Base-by-base conservation (phyloP, 2,888 invertebrate genomes). In the Aphidius colemani region DNA sequence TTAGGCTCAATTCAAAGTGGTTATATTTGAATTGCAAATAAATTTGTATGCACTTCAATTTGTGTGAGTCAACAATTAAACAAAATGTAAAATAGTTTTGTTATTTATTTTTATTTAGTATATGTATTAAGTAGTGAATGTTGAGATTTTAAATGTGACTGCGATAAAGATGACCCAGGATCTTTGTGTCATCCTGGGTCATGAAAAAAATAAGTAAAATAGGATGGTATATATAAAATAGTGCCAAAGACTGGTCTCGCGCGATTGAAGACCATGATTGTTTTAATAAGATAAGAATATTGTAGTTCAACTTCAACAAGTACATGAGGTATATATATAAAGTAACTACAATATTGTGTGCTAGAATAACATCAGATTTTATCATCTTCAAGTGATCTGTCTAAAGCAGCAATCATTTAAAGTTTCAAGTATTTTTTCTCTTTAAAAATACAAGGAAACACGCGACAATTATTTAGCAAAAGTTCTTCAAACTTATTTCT, bases 221-320 rank as follows among this genome's bases (percentile, higher is more conserved):
- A 56, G 56, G 64, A 50, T 59, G 39, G 56, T 48, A 64, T 56
- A 41, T 48, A 64, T 56, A 41, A 60, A 60, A 60, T 50, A 57
- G 48, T 13, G 41, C 39, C 8, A 45, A 18, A 40, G 45, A 53
- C 55, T 45, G 51, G 56, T 60, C 18, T 30, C 18, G 44, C 56
- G 30, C 50, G 51, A 60, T 64, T 64, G 53, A 49, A 43, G 30
- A 60, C 44, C 7, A 39, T 50, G 56, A 64, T 60, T 41, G 56
- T 41, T 44, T 60, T 56, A 44, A 60, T 56, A 10, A 40, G 64
- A 64, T 60, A 64, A 18, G n/a, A 30, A 30, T 30, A 30, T 30
- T 30, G 30, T 30, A 30, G 30, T 30, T 30, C 30, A 30, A 30
- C 30, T 30, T 30, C 30, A 30, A 53, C 48, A 53, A 39, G n/a